Evolutionary conservation across 2,888 invertebrate genomes (phyloP), one percentile per base, ranked within the genome.

Genomic region (Rapana venosa): DNA sequence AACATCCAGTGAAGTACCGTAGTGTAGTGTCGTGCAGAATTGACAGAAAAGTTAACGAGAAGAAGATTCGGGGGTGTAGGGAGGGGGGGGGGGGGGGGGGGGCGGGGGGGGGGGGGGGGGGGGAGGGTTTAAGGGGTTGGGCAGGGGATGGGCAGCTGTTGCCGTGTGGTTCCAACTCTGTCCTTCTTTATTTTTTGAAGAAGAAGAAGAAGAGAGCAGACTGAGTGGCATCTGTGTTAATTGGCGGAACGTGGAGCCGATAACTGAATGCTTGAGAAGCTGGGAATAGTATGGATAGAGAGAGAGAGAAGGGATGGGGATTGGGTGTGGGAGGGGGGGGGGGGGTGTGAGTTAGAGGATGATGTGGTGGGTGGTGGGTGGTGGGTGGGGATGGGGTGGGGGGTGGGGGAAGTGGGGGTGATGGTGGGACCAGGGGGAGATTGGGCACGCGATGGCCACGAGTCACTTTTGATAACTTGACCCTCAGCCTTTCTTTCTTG

Each of bases 391-490:
- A 61, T 2, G 85, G 2, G 32, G 61, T 5, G 22, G n/a, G 85
- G 17, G 20, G 20, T 20, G 22, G 85, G n/a, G n/a, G 32, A 20
- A 4, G 66, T 20, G 26, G 66, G 58, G n/a, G 66, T 1, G 66
- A 61, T 17, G 86, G 32, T 32, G 26, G 58, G n/a, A 6, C 17
- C 17, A 58, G 11, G 56, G 58, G 20, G 58, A 58, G 86, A 86
- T 86, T 86, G 61, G 86, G 58, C 86, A 86, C 86, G 66, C 61
- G 61, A 30, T 61, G 11, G 86, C 66, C 86, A 86, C 86, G 86
- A 86, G 86, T 58, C 86, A 32, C 58, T 0, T 30, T 32, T 86
- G 86, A 86, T 86, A 66, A 66, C 86, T n/a, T 66, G 86, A 66
- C 86, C 86, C 86, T 13, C 11, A 47, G 81, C 47, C 61, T 15